Conservation (phyloP, 2,113 vertebrate species). For the Gambusia holbrooki region DNA sequence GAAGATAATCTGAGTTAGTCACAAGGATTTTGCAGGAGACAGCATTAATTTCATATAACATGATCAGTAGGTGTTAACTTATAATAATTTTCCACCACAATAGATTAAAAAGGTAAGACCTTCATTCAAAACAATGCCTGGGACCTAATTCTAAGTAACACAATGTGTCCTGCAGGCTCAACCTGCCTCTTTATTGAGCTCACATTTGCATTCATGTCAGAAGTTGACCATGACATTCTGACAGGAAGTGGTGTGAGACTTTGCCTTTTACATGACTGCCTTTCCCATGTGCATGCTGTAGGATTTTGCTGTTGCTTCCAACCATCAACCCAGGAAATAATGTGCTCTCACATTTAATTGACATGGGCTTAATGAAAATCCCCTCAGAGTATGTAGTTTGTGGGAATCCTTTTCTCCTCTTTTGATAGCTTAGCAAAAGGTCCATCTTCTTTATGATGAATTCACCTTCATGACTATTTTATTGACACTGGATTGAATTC, state of each 20-base stretch:
- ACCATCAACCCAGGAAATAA: constrained; percentile 3
- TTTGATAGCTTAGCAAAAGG: constrained; percentile 12
- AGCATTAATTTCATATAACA: too few relatives aligned
- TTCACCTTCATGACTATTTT: constrained; percentile 18
- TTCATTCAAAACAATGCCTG: too few relatives aligned
- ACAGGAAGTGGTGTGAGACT: constrained; percentile 6
- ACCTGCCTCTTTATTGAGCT: neutral
- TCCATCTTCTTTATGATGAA: constrained; percentile 1
- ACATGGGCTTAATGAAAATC: constrained; percentile 24
- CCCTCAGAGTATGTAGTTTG: constrained; percentile 2
- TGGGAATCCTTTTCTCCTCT: neutral
- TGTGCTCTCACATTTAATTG: constrained; percentile 21
- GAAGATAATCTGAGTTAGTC: too few relatives aligned
- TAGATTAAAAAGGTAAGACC: too few relatives aligned
- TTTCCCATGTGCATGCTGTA: neutral
- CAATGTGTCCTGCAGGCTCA: neutral
- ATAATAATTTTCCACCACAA: too few relatives aligned
- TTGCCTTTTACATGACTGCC: neutral
- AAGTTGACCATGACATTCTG: neutral
- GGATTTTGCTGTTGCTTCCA: constrained; percentile 19
- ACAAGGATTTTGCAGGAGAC: too few relatives aligned
- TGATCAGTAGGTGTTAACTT: too few relatives aligned
- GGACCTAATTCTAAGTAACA: too few relatives aligned
- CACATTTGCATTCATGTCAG: neutral
- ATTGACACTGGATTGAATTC: constrained; percentile 9